Conservation (phyloP, 2,113 vertebrate genomes). For the Otocyon megalotis region DNA sequence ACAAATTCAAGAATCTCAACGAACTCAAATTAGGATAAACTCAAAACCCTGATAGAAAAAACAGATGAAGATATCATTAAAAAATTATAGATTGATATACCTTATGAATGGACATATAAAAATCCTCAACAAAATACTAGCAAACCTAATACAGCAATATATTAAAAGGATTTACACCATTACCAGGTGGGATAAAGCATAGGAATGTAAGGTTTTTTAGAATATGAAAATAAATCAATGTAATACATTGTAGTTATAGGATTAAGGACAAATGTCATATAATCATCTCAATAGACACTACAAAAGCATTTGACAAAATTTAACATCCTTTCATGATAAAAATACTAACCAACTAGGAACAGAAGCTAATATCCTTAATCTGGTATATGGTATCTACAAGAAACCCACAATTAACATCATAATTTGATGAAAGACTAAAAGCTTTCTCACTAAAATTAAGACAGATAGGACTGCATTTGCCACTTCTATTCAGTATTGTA, state of each 20-base stretch:
- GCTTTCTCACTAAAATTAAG: background rate
- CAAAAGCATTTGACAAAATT: background rate
- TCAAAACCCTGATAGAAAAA: background rate
- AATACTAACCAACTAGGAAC: background rate
- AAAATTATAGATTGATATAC: background rate
- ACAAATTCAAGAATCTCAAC: too few species aligned
- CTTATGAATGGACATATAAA: background rate
- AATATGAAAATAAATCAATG: background rate
- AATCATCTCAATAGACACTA: background rate
- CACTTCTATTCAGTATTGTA: background rate
- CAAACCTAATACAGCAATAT: background rate
- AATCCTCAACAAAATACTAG: background rate
- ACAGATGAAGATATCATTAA: background rate
- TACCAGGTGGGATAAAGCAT: background rate
- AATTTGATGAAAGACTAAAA: background rate
- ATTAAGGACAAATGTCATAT: background rate
- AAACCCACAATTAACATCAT: background rate
- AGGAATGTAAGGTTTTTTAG: background rate
- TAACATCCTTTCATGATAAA: background rate
- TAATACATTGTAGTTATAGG: background rate
- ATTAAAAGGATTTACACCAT: background rate
- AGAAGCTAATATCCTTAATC: background rate
- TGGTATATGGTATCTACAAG: background rate
- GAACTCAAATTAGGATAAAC: too few species aligned
- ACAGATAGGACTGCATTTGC: background rate